phyloP scores from a whole-genome alignment of 2,113 vertebrate genomes.

The Chlamydotis undulata region DNA sequence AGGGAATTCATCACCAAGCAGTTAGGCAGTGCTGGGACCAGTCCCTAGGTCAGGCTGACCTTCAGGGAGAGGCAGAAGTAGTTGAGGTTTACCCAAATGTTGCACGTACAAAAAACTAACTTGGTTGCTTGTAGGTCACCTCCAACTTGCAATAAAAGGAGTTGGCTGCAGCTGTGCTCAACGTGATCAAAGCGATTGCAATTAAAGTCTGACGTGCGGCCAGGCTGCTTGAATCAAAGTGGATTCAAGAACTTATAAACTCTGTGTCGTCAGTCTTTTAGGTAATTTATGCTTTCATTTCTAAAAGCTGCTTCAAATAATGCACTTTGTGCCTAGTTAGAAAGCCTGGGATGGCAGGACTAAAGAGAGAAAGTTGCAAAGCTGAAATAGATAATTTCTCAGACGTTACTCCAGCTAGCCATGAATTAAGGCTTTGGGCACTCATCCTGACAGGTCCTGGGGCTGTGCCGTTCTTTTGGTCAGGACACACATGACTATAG shows the following conservation, averaged over 20 bases:
- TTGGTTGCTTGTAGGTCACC: not conserved
- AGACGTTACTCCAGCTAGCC: not conserved
- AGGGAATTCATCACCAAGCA: not conserved
- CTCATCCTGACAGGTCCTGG: not conserved
- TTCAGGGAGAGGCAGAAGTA: not conserved
- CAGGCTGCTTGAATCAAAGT: slow-evolving; percentile 23
- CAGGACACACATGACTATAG: not conserved
- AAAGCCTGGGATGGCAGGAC: not conserved
- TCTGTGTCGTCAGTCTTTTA: not conserved
- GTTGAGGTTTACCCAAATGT: not conserved
- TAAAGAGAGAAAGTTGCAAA: not conserved
- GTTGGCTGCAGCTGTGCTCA: slow-evolving; percentile 14
- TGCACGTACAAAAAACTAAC: not conserved
- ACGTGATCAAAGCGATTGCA: not conserved
- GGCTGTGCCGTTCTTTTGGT: not conserved
- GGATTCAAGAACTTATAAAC: not conserved
- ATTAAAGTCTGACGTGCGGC: slow-evolving; percentile 11
- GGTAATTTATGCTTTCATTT: slow-evolving; percentile 16
- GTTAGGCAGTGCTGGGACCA: not conserved
- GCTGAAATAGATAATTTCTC: not conserved
- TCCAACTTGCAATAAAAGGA: not conserved
- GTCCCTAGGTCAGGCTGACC: not conserved
- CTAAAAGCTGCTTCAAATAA: not conserved
- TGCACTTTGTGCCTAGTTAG: not conserved
- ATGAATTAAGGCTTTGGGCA: not conserved